Evolutionary conservation across 2,888 invertebrate genomes (phyloP), one percentile per base, ranked within the genome.

Genomic region (Myathropa florea): DNA sequence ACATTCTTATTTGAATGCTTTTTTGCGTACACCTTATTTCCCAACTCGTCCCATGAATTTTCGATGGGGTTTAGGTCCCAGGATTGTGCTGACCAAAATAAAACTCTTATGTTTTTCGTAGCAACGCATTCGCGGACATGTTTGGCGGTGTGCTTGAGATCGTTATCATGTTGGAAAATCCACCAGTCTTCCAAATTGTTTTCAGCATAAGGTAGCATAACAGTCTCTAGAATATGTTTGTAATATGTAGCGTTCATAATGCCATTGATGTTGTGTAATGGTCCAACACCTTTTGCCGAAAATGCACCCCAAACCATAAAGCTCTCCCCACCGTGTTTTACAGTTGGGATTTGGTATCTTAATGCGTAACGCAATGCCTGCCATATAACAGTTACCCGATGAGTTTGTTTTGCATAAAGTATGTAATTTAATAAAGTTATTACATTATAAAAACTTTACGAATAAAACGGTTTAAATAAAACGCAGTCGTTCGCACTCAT

Each of bases 231-330:
- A 73, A 63, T 63, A 73, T 53, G 53, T 53, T 53, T 53, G 14
- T 53, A 53, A 53, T 53, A 53, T 9, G 14, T 14, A 33, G 63
- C 53, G 14, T 72, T 79, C 76, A 71, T 82, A 36, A 39, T 68
- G 39, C 59, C 59, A 24, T 64, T 70, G 36, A 76, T 70, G n/a
- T 53, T 70, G 30, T 71, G 57, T 82, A 76, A 67, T 61, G 76
- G 65, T 26, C 76, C 71, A 28, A 76, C 70, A 6, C 76, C 64
- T 65, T 82, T 64, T 70, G 64, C 63, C 12, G 64, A 70, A 64
- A 76, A 76, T 18, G 55, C 61, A 2, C 59, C 70, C 64, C 64
- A 75, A 57, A 76, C 70, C 75, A 76, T 76, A 14, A 82, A n/a
- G n/a, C n/a, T n/a, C n/a, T n/a, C n/a, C n/a, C n/a, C n/a, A n/a